These are phyloP conservation scores for Halictus ligatus DNA, from an alignment of 2,888 invertebrate species.

Conservation along the genomic window DNA sequence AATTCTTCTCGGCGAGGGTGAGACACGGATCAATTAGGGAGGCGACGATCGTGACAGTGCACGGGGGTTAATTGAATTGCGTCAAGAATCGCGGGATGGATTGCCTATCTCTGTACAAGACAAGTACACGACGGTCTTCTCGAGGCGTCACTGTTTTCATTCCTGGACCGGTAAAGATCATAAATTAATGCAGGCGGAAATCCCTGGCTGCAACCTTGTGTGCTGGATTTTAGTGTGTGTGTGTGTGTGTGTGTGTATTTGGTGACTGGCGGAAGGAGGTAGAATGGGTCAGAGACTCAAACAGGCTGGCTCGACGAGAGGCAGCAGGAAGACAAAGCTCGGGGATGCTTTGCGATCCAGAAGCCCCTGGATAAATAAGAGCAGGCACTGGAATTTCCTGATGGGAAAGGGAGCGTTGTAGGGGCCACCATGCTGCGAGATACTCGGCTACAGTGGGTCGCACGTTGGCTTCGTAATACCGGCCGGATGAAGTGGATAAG, in stretches of 20 bases:
- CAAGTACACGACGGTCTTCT: neutral
- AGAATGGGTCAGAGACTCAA: conserved; percentile 4
- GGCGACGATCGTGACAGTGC: neutral
- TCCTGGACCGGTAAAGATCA: neutral
- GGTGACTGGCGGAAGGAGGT: neutral
- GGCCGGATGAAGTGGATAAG: conserved; percentile 70
- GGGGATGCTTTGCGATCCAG: conserved; percentile 50
- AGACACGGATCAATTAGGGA: conserved; percentile 18
- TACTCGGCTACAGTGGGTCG: conserved; percentile 58
- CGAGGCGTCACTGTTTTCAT: neutral
- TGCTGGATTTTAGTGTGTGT: neutral
- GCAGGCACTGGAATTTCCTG: conserved; percentile 52
- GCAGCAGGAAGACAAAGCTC: conserved; percentile 45
- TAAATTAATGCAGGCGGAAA: conserved; percentile 32
- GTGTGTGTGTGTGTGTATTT: neutral
- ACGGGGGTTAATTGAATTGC: conserved; percentile 24
- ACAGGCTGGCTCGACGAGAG: neutral
- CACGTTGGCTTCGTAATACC: conserved; percentile 67
- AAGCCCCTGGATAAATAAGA: conserved; percentile 59
- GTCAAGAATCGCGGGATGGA: neutral
- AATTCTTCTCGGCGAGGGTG: neutral
- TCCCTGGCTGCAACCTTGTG: neutral
- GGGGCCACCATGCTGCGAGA: conserved; percentile 40
- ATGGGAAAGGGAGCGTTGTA: conserved; percentile 33
- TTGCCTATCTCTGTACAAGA: neutral